Base-by-base conservation (phyloP, 2,797 vertebrate species). In the Spinus olivaceus region DNA sequence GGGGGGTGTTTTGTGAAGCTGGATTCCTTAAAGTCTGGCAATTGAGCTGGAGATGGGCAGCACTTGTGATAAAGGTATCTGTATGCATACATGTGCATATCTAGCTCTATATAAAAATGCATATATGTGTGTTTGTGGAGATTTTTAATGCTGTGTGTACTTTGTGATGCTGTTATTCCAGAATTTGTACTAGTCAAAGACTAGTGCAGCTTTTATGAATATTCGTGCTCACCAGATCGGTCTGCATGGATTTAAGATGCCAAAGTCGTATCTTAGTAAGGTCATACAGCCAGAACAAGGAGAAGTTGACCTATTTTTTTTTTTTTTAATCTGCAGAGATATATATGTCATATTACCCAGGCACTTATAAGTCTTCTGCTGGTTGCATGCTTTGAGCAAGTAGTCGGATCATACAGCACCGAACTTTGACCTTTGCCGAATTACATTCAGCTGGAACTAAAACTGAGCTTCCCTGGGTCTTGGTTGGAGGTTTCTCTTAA, bases 51-150 rank as follows among this genome's bases (percentile, higher is more conserved):
- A 97, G 98, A 99, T 99, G 99, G 99, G 99, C 97, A 99, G 98
- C 99, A 99, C 98, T 98, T 99, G 99, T 95, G 98, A 99, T 97
- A 98, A 99, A 99, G 99, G 99, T 99, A 99, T 98, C 96, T 81
- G 83, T 95, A 27, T 86, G 63, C 95, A 44, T 90, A 64, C 86
- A 32, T 96, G 30, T 96, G 50, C 96, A 41, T 88, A 49, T 72
- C 83, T 76, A 23, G 71, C 64, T 63, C 2, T 13, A 2, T 56
- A 37, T 59, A 22, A 70, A 81, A 86, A 81, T 80, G 73, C 59
- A 44, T 72, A 3, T 12, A 8, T 94, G 28, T 95, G 79, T 94
- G 87, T 28, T 20, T 90, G 90, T 94, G 46, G 72, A 47, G 54
- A 23, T 83, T 61, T 81, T 82, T 74, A 24, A 63, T 72, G 44